Conservation (phyloP, 2,113 vertebrate genomes). For the Takifugu bimaculatus region DNA sequence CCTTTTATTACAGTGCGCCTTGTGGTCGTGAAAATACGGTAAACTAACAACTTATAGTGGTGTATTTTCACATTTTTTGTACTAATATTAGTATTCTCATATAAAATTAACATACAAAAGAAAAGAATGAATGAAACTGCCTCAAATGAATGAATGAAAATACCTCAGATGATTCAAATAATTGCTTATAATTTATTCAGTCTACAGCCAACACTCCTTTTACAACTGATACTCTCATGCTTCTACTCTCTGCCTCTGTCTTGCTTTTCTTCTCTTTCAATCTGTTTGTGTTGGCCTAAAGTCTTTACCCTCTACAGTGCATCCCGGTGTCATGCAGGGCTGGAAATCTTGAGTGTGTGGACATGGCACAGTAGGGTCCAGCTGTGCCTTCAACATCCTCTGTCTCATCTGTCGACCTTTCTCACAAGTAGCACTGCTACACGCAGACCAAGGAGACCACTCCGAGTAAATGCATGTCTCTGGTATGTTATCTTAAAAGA, state of each 20-base stretch:
- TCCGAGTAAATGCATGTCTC: constrained; percentile 97
- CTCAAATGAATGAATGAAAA: no score
- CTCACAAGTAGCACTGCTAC: constrained; percentile 91
- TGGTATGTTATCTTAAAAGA: constrained; percentile 83
- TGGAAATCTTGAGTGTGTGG: constrained; percentile 96
- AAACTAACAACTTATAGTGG: no score
- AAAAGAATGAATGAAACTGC: no score
- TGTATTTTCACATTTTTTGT: no score
- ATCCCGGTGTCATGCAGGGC: constrained; percentile 93
- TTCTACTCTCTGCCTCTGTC: not conserved
- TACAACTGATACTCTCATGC: no score
- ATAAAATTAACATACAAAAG: no score
- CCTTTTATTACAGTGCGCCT: no score
- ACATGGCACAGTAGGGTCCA: constrained; percentile 88
- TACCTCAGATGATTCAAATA: no score
- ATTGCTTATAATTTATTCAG: no score
- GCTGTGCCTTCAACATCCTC: constrained; percentile 94
- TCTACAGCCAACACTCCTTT: no score
- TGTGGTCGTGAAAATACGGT: no score
- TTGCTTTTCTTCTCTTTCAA: not conserved
- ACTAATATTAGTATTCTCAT: no score
- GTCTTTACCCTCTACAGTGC: constrained; percentile 84
- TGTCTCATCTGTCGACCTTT: constrained; percentile 95
- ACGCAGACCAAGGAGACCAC: constrained; percentile 96
- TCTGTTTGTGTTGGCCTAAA: constrained; percentile 4